These are phyloP conservation scores for Acanthurus tractus DNA, from an alignment of 2,797 vertebrate genomes.

Conservation along the genomic window DNA sequence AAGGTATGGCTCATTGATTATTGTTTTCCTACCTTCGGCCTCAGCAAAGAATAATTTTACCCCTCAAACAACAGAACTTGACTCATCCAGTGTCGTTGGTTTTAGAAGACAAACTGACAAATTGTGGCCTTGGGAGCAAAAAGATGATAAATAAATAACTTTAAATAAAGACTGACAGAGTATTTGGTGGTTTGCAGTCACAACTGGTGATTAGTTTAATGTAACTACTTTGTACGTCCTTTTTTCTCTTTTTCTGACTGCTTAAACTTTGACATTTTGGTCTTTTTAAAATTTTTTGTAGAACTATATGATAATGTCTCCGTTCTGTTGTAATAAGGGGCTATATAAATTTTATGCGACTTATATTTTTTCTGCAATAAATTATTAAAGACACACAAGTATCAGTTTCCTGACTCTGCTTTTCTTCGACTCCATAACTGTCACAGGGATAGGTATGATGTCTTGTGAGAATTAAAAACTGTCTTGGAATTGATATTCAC, in stretches of 20 bases:
- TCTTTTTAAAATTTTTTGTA: background rate
- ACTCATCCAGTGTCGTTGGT: conserved; percentile 44
- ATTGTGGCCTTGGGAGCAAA: conserved; percentile 47
- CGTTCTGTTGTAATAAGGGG: conserved; percentile 11
- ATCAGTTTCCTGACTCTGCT: conserved; percentile 4
- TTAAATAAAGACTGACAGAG: conserved; percentile 55
- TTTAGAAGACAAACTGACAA: conserved; percentile 58
- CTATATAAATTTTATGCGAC: conserved; percentile 1
- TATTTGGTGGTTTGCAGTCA: conserved; percentile 32
- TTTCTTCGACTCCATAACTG: conserved; percentile 18
- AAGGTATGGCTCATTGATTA: conserved; percentile 48
- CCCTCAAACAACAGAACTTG: conserved; percentile 36
- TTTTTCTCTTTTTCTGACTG: conserved; percentile 9
- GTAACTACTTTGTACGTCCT: conserved; percentile 21
- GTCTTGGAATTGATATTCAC: conserved; percentile 17
- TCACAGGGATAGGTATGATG: background rate
- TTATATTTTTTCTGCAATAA: conserved; percentile 2
- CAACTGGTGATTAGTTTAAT: conserved; percentile 33
- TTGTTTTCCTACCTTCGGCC: conserved; percentile 27
- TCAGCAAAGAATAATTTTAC: conserved; percentile 37
- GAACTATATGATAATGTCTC: background rate
- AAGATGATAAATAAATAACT: conserved; percentile 58
- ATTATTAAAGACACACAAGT: conserved; percentile 9
- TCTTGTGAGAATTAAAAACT: conserved; percentile 34
- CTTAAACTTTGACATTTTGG: conserved; percentile 7